A percentile compares a stretch with the other conserved stretches of the same genome.
phyloP scores from a whole-genome alignment of 2,113 vertebrate species.

The Alligator sinensis region DNA sequence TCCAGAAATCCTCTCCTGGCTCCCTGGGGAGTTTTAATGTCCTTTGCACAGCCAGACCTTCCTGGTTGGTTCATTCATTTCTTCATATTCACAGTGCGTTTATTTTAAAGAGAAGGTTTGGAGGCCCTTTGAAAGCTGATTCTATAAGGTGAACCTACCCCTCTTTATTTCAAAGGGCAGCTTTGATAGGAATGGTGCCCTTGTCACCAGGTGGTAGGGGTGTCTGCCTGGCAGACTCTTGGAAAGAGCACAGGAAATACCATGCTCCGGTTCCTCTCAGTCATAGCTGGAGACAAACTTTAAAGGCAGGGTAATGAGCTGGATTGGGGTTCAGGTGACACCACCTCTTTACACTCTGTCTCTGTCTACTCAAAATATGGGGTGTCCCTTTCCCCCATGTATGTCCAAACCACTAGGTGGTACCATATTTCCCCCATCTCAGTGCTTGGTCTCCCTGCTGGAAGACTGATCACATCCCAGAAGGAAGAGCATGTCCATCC shows the following conservation, averaged over 20 bases:
- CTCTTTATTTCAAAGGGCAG: background rate
- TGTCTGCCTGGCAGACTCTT: background rate
- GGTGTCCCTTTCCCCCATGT: background rate
- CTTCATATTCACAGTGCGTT: background rate
- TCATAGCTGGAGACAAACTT: background rate
- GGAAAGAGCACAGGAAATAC: background rate
- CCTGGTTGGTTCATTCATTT: background rate
- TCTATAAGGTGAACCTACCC: background rate
- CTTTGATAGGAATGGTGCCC: background rate
- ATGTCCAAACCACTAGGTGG: no score
- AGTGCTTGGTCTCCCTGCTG: background rate
- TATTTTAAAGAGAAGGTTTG: background rate
- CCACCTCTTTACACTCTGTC: background rate
- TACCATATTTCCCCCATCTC: background rate
- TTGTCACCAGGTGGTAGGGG: background rate
- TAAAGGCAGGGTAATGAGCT: background rate
- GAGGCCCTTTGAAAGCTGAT: background rate
- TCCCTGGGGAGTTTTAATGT: background rate
- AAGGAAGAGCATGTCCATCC: background rate
- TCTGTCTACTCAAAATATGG: background rate
- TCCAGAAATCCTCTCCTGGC: background rate
- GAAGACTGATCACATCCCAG: background rate
- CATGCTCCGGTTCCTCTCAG: background rate
- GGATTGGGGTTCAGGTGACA: background rate
- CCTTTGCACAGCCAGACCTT: fast-evolving